Evolutionary conservation across 2,888 invertebrate species (phyloP).

Genomic region (Clanis bilineata): DNA sequence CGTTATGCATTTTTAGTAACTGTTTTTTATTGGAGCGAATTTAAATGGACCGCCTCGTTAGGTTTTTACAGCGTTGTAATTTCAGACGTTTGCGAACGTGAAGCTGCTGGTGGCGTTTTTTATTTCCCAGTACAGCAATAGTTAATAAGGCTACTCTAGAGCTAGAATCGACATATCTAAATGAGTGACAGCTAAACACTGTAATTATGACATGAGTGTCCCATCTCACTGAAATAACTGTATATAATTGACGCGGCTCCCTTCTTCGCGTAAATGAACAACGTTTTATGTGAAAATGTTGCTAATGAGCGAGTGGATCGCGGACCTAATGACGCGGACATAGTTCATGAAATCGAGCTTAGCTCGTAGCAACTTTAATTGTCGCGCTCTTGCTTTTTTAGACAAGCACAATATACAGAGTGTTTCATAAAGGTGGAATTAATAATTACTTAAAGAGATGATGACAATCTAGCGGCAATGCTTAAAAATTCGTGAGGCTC

Average conservation of each 20-base stretch:
- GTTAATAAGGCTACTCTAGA: slow-evolving; percentile 46
- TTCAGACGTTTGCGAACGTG: slow-evolving; percentile 36
- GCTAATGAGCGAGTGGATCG: slow-evolving; percentile 69
- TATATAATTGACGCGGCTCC: slow-evolving; percentile 70
- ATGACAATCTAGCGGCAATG: no score
- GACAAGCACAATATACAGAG: no score
- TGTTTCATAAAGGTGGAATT: no score
- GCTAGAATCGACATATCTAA: slow-evolving; percentile 63
- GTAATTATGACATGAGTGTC: slow-evolving; percentile 58
- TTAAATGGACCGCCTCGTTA: slow-evolving; percentile 48
- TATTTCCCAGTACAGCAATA: slow-evolving; percentile 37
- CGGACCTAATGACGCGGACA: slow-evolving; percentile 67
- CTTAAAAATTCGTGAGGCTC: no score
- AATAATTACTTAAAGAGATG: no score
- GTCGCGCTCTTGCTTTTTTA: slow-evolving; percentile 42
- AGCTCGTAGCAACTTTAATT: slow-evolving; percentile 43
- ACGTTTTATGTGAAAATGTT: slow-evolving; percentile 74
- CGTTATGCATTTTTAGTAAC: slow-evolving; percentile 58
- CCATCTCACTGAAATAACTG: slow-evolving; percentile 71
- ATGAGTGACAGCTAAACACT: slow-evolving; percentile 70
- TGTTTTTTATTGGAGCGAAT: slow-evolving; percentile 51
- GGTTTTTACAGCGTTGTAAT: slow-evolving; percentile 41
- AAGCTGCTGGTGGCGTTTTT: slow-evolving; percentile 29
- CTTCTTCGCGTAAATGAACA: slow-evolving; percentile 64
- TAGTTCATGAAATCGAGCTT: slow-evolving; percentile 61